Evolutionary conservation across 2,888 invertebrate genomes (phyloP).

Genomic region (Teinopalpus imperialis): DNA sequence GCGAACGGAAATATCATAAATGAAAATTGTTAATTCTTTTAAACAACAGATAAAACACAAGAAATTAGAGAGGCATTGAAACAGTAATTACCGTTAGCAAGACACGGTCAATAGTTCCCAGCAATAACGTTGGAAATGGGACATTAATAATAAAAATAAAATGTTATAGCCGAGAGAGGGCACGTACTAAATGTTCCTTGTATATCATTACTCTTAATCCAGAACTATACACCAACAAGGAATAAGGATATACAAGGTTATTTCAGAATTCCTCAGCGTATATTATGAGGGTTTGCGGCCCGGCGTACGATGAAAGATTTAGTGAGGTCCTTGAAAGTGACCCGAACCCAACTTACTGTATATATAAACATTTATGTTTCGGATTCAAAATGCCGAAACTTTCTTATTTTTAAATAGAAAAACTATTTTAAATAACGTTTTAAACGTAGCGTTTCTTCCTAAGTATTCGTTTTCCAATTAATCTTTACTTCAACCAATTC

Average conservation of each 20-base stretch:
- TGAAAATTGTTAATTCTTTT: no score
- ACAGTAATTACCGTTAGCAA: background rate
- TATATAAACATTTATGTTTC: background rate
- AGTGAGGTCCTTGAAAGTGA: slow-evolving; percentile 7
- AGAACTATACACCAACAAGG: background rate
- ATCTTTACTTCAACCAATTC: no score
- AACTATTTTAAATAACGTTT: no score
- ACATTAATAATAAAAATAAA: slow-evolving; percentile 6
- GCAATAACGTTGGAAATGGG: background rate
- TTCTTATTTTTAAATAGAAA: no score
- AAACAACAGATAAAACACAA: no score
- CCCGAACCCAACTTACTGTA: slow-evolving; percentile 1
- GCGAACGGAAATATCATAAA: no score
- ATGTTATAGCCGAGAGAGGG: background rate
- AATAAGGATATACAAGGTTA: slow-evolving; percentile 11
- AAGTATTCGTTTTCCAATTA: no score
- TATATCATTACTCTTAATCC: background rate
- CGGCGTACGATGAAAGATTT: slow-evolving; percentile 15
- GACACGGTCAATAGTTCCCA: background rate
- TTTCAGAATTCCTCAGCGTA: slow-evolving; percentile 12
- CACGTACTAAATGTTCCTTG: slow-evolving; percentile 1
- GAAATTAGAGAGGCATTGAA: no score
- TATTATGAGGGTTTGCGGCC: slow-evolving; percentile 17
- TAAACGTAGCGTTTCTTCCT: no score
- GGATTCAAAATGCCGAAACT: background rate